Percentiles rank a stretch among this genome's conserved stretches.
Conservation (phyloP, 2,113 vertebrate species). For the Larimichthys crocea region DNA sequence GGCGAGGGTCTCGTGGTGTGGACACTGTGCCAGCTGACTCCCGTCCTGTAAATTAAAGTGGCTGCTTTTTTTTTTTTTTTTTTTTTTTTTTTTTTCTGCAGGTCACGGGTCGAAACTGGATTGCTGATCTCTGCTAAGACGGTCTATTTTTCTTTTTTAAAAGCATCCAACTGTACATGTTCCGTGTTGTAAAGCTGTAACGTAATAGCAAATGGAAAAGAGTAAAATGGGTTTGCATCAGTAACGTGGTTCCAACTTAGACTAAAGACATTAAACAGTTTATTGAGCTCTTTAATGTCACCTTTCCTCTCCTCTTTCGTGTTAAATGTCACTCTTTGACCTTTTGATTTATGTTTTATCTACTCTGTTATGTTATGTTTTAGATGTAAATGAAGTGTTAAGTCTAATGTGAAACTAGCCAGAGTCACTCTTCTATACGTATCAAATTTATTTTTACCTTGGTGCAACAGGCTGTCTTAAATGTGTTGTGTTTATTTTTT, state of each 20-base stretch:
- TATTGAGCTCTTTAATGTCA: too few relatives aligned
- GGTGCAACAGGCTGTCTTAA: not conserved
- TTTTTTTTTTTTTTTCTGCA: conserved; percentile 18
- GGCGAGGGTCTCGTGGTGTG: conserved; percentile 81
- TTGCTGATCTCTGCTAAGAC: conserved; percentile 34
- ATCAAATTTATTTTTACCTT: not conserved
- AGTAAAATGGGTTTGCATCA: not conserved
- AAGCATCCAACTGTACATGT: conserved; percentile 10
- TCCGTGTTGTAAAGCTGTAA: not conserved
- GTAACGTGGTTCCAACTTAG: not conserved
- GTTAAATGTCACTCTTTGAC: too few relatives aligned
- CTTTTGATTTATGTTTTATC: not conserved
- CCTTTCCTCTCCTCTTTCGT: too few relatives aligned
- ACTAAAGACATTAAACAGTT: too few relatives aligned
- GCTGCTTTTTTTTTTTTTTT: not conserved
- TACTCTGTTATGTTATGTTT: not conserved
- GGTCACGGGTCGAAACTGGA: conserved; percentile 53
- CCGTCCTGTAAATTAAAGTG: conserved; percentile 69
- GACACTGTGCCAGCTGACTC: conserved; percentile 70
- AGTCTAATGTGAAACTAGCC: not conserved
- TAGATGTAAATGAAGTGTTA: not conserved
- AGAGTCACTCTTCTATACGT: not conserved
- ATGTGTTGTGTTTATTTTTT: not conserved
- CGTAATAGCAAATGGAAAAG: not conserved
- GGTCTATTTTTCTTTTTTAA: not conserved